A percentile compares a stretch with the other conserved stretches of the same genome.
phyloP scores from a whole-genome alignment of 2,888 invertebrate species.

The Nemoura dubitans region DNA sequence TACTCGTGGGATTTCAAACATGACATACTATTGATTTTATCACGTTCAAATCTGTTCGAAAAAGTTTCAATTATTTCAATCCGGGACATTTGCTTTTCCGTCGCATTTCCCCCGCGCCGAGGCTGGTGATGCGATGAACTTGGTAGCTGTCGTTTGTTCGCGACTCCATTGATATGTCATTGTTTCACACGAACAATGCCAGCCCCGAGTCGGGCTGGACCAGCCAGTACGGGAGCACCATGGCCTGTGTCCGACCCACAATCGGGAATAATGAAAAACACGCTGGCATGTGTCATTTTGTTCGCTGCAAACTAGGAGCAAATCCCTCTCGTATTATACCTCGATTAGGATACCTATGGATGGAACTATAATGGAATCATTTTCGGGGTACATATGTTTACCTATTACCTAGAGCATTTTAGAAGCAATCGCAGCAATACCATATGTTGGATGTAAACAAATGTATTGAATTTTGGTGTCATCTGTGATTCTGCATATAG shows the following conservation, averaged over 20 bases:
- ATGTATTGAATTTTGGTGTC: no score
- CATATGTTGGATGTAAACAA: no score
- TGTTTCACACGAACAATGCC: not conserved
- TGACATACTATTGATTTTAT: not conserved
- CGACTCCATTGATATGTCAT: not conserved
- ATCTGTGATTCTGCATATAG: no score
- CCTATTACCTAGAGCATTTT: no score
- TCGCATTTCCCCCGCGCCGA: not conserved
- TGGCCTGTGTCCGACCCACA: no score
- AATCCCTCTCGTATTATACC: not conserved
- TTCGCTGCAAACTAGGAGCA: not conserved
- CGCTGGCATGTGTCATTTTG: not conserved
- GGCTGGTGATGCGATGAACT: not conserved
- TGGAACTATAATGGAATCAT: no score
- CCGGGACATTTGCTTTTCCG: conserved; percentile 5
- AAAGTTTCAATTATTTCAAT: conserved; percentile 7
- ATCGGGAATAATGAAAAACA: not conserved
- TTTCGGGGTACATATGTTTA: no score
- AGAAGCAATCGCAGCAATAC: no score
- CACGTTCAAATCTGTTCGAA: not conserved
- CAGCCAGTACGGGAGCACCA: no score
- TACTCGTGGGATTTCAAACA: conserved; percentile 20
- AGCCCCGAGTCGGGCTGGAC: not conserved
- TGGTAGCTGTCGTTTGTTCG: not conserved
- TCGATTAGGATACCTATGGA: no score